Conservation (phyloP, 1,140 invertebrate genomes). For the Carposina sasakii region DNA sequence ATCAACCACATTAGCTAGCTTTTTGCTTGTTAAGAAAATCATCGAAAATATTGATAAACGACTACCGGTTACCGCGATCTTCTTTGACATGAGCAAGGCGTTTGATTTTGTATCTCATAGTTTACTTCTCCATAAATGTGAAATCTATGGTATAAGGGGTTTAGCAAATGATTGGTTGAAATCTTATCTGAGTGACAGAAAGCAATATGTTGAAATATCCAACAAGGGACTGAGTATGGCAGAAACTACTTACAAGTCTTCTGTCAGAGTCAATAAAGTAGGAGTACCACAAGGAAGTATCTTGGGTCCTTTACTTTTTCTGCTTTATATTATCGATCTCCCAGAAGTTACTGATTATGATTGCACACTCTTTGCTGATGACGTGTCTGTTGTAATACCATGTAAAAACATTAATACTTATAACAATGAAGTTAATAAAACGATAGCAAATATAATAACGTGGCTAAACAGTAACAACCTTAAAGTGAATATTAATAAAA, state of each 20-base stretch:
- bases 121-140: background rate
- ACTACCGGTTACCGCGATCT: background rate
- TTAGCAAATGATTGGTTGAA: background rate
- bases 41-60: background rate
- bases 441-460: background rate
- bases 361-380: background rate
- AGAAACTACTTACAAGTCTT: background rate
- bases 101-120: conserved; percentile 4
- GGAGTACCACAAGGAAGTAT: conserved; percentile 2
- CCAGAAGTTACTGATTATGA: background rate
- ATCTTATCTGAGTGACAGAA: background rate
- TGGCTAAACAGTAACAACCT: conserved; percentile 2
- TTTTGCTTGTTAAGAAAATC: background rate
- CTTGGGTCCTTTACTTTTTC: background rate
- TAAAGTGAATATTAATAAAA: background rate
- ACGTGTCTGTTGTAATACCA: background rate
- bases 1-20: background rate
- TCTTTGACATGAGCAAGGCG: conserved; percentile 1
- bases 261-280: background rate
- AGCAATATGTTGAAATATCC: background rate
- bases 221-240: background rate
- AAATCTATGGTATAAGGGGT: background rate
- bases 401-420: background rate
- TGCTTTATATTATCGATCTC: conserved; percentile 1
- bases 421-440: conserved; percentile 3